These are phyloP conservation scores for Acleris literana DNA, from an alignment of 2,888 invertebrate genomes.

Conservation along the genomic window DNA sequence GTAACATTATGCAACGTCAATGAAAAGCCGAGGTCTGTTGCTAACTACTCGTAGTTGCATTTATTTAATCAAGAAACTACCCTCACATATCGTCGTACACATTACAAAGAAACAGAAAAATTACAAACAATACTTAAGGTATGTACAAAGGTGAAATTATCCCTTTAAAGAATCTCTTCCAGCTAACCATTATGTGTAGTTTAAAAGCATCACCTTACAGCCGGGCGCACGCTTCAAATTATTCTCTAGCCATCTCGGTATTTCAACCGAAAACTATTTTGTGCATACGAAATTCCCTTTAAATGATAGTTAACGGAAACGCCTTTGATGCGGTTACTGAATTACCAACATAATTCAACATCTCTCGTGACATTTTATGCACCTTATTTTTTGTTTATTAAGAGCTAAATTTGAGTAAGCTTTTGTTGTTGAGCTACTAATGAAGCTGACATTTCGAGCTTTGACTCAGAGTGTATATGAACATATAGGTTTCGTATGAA, in stretches of 20 bases:
- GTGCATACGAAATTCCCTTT: conserved; percentile 34
- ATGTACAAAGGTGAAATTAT: no score
- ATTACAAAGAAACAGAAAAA: no score
- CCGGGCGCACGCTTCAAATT: conserved; percentile 11
- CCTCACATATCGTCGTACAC: no score
- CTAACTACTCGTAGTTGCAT: no score
- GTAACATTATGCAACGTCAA: no score
- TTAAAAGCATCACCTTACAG: conserved; percentile 2
- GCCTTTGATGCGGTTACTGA: conserved; percentile 31
- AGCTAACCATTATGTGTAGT: not conserved
- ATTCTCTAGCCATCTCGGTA: conserved; percentile 18
- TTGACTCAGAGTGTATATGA: no score
- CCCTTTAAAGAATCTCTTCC: no score
- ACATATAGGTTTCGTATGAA: no score
- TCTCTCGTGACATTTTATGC: not conserved
- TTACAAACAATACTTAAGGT: no score
- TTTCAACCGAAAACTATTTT: conserved; percentile 30
- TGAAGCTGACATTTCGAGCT: no score
- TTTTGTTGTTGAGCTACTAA: not conserved
- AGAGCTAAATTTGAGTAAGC: not conserved
- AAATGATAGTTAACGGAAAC: conserved; percentile 30
- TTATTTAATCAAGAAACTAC: no score
- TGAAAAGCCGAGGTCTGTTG: no score
- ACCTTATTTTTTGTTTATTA: not conserved
- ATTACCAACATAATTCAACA: conserved; percentile 7